Evolutionary conservation across 2,888 invertebrate genomes (phyloP).

Genomic region (Eubasilissa splendida): DNA sequence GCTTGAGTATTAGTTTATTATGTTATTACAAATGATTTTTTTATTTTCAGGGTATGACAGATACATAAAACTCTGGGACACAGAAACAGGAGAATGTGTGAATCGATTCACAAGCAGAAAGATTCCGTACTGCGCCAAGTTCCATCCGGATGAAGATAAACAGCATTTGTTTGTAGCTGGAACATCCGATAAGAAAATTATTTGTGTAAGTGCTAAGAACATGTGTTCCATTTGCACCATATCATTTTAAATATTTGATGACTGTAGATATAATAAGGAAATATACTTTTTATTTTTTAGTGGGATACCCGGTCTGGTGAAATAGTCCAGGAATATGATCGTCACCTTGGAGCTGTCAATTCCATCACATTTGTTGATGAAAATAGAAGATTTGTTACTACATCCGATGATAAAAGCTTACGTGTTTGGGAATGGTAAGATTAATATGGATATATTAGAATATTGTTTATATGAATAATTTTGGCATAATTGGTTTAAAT

Average conservation of each 20-base stretch:
- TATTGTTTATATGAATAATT: neutral
- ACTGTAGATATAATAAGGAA: neutral
- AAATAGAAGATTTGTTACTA: slow-evolving; percentile 97
- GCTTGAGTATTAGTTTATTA: neutral
- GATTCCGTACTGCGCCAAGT: slow-evolving; percentile 98
- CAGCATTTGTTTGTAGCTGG: slow-evolving; percentile 98
- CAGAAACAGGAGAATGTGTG: slow-evolving; percentile 92
- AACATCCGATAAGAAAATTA: slow-evolving; percentile 99
- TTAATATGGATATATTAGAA: neutral
- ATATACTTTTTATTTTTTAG: slow-evolving; percentile 69
- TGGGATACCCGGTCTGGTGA: slow-evolving; percentile 98
- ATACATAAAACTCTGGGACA: slow-evolving; percentile 99
- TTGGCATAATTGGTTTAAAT: neutral
- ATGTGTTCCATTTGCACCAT: neutral
- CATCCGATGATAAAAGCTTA: slow-evolving; percentile 98
- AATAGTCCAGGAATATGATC: slow-evolving; percentile 97
- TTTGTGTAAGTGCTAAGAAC: slow-evolving; percentile 84
- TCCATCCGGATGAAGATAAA: slow-evolving; percentile 97
- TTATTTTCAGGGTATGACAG: slow-evolving; percentile 85
- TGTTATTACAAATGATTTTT: neutral
- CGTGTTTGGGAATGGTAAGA: slow-evolving; percentile 98
- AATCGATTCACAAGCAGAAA: slow-evolving; percentile 95
- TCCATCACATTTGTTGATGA: slow-evolving; percentile 99
- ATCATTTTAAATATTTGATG: neutral
- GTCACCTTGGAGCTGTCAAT: slow-evolving; percentile 98